Percentiles rank a stretch among this genome's conserved stretches.
Conservation (phyloP, 2,888 invertebrate species). For the Scrobipalpa costella region DNA sequence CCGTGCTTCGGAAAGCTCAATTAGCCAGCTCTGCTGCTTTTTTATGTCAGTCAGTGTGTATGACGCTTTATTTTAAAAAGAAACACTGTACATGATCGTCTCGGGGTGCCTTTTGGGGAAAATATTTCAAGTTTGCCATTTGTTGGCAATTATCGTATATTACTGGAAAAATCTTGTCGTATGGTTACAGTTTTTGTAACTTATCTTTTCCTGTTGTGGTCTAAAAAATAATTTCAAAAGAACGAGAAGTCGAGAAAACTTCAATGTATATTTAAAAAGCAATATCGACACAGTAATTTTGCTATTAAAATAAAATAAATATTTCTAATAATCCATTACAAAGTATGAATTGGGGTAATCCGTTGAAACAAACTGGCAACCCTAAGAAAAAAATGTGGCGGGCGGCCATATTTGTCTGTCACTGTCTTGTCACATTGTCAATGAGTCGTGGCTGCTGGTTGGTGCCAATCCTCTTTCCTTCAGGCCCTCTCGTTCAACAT, state of each 20-base stretch:
- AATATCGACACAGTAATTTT: too few relatives aligned
- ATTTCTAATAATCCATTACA: neutral
- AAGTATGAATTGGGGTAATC: neutral
- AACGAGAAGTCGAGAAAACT: too few relatives aligned
- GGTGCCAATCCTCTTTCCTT: constrained; percentile 54
- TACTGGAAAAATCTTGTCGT: neutral
- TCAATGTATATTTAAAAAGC: neutral
- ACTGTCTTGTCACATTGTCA: constrained; percentile 51
- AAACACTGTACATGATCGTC: neutral
- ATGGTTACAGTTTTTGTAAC: neutral
- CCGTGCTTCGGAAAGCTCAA: too few relatives aligned
- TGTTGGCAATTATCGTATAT: neutral
- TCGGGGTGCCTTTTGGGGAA: neutral
- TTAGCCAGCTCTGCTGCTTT: too few relatives aligned
- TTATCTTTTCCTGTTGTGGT: neutral
- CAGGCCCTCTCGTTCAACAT: constrained; percentile 33
- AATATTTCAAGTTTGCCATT: neutral
- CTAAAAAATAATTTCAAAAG: too few relatives aligned
- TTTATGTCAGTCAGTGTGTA: too few relatives aligned
- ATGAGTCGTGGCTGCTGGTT: constrained; percentile 62
- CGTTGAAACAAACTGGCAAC: constrained; percentile 24
- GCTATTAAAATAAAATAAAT: neutral
- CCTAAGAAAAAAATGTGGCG: constrained; percentile 27
- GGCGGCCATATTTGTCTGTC: constrained; percentile 43
- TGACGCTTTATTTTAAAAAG: neutral